A percentile compares a stretch with the other conserved stretches of the same genome.
Evolutionary conservation across 2,888 invertebrate genomes (phyloP).

Genomic region (Synanthedon andrenaeformis): DNA sequence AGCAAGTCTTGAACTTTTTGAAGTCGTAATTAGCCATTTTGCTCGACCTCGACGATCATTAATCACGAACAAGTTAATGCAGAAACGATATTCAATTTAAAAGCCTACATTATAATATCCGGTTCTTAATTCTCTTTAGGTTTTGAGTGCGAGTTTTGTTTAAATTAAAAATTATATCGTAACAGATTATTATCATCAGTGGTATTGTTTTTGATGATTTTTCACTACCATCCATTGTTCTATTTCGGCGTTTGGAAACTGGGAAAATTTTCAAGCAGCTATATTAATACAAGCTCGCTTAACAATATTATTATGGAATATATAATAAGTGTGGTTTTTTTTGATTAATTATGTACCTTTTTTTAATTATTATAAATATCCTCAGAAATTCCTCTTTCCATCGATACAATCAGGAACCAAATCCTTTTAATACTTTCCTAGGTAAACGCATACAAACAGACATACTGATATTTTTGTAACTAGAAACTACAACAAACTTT

Average conservation of each 20-base stretch:
- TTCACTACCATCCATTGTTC: constrained; percentile 25
- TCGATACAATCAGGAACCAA: no score
- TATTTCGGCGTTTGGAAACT: constrained; percentile 19
- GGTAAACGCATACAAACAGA: no score
- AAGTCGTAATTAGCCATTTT: constrained; percentile 6
- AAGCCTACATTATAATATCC: background rate
- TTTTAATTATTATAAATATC: no score
- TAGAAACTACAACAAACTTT: no score
- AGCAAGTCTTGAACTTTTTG: constrained; percentile 10
- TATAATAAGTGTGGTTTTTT: background rate
- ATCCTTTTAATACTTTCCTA: no score
- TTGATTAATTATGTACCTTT: no score
- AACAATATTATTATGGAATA: constrained; percentile 7
- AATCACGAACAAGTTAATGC: constrained; percentile 2
- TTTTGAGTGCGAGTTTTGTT: background rate
- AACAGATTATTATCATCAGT: constrained; percentile 28
- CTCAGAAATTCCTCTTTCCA: no score
- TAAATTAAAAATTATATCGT: constrained; percentile 13
- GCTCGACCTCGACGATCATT: constrained; percentile 1
- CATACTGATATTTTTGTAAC: no score
- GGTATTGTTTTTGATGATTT: constrained; percentile 30
- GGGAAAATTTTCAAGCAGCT: constrained; percentile 7
- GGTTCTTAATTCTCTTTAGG: background rate
- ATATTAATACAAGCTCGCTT: constrained; percentile 11
- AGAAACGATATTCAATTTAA: constrained; percentile 1